phyloP scores from a whole-genome alignment of 2,113 vertebrate species.

The Cyanoliseus patagonus region DNA sequence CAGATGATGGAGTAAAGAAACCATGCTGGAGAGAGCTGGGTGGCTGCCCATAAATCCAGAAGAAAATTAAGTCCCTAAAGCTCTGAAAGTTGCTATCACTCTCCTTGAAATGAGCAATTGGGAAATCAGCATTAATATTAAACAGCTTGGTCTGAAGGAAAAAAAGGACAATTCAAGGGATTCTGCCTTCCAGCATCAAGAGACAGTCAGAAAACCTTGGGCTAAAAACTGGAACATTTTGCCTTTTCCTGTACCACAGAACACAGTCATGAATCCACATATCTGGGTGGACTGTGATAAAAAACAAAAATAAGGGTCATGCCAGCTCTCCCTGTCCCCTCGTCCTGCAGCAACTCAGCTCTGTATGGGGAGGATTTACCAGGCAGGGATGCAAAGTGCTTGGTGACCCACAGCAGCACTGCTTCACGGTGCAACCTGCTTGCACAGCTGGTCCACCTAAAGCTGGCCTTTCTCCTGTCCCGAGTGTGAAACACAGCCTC shows the following conservation, averaged over 20 bases:
- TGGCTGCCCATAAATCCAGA: conserved; percentile 57
- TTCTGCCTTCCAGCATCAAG: conserved; percentile 13
- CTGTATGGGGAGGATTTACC: background rate
- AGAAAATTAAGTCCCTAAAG: conserved; percentile 54
- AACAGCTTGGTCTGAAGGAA: background rate
- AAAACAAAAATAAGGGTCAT: background rate
- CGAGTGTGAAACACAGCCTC: background rate
- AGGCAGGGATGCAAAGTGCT: background rate
- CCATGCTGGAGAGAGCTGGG: conserved; percentile 59
- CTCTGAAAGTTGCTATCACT: background rate
- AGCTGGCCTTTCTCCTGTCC: background rate
- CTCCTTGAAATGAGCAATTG: conserved; percentile 41
- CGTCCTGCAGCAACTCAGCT: background rate
- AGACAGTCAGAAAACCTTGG: background rate
- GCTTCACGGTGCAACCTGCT: background rate
- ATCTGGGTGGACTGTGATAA: background rate
- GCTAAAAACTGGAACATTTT: background rate
- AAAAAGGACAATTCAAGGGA: background rate
- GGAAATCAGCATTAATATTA: conserved; percentile 55
- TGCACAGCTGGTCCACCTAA: background rate
- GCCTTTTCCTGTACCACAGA: background rate
- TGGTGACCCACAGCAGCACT: fast-evolving
- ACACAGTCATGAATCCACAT: background rate
- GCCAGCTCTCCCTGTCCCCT: background rate
- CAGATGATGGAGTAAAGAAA: background rate